Conservation (phyloP, 2,888 invertebrate genomes). For the Hermaeophaga mercurialis region DNA sequence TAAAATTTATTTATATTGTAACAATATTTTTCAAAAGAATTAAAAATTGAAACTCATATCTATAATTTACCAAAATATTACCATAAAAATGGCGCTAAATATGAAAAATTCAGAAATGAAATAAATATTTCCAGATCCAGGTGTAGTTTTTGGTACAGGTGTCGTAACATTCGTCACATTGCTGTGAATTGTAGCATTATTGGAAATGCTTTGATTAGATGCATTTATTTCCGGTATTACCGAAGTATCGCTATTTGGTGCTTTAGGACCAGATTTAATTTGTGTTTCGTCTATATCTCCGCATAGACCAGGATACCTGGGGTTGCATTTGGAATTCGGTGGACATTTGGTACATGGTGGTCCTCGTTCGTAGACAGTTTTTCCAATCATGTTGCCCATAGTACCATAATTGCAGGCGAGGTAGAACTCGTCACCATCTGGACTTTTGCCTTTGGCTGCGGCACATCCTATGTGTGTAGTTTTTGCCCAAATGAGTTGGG, state of each 20-base stretch:
- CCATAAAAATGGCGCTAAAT: neutral
- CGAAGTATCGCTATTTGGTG: too few species aligned
- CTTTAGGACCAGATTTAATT: neutral
- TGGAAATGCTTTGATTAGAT: too few species aligned
- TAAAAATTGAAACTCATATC: too few species aligned
- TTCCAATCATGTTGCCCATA: slow-evolving; percentile 14
- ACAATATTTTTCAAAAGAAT: too few species aligned
- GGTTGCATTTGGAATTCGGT: slow-evolving; percentile 6
- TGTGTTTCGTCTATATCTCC: slow-evolving; percentile 16
- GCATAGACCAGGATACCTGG: slow-evolving; percentile 22
- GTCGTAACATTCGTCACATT: neutral
- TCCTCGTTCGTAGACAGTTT: slow-evolving; percentile 19
- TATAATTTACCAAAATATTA: neutral
- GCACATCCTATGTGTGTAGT: slow-evolving; percentile 35
- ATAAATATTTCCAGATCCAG: neutral
- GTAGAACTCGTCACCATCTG: neutral
- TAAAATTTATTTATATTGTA: too few species aligned
- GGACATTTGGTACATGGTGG: slow-evolving; percentile 51
- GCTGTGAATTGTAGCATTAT: too few species aligned
- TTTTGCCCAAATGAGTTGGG: slow-evolving; percentile 36
- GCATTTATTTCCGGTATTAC: too few species aligned
- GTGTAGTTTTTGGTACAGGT: neutral
- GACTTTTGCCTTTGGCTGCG: slow-evolving; percentile 5
- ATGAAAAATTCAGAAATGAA: neutral
- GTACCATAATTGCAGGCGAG: slow-evolving; percentile 31